These are phyloP conservation scores for Rhagonycha lutea DNA, from an alignment of 2,888 invertebrate genomes.

Conservation along the genomic window DNA sequence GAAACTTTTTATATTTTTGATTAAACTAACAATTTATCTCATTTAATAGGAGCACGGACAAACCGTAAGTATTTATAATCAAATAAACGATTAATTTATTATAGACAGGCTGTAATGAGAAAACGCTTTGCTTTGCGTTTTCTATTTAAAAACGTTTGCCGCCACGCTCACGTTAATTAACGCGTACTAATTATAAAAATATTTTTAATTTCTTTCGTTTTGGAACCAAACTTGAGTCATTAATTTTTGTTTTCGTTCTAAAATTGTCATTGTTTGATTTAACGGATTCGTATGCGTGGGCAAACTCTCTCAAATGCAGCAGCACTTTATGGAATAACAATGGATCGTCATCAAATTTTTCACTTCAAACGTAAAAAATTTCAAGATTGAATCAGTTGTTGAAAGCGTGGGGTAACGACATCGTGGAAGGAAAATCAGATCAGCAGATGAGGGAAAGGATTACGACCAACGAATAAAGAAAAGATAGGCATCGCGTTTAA, in stretches of 20 bases:
- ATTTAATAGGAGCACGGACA: neutral
- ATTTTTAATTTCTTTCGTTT: neutral
- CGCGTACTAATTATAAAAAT: neutral
- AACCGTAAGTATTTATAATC: neutral
- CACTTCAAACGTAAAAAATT: neutral
- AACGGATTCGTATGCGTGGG: neutral
- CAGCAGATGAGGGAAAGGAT: neutral
- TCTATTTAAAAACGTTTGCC: neutral
- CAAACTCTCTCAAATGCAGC: neutral
- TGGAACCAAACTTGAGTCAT: neutral
- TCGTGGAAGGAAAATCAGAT: neutral
- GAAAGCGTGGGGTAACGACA: neutral
- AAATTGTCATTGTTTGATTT: neutral
- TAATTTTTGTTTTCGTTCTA: neutral
- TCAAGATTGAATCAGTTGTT: neutral
- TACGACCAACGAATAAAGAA: neutral
- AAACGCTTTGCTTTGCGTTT: neutral
- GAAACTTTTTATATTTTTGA: constrained; percentile 8
- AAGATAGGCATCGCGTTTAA: neutral
- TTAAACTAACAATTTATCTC: neutral
- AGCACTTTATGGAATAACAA: neutral
- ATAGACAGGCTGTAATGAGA: neutral
- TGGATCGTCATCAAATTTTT: neutral
- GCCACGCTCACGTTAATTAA: neutral
- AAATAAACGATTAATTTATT: neutral